phyloP scores from a whole-genome alignment of 2,113 vertebrate genomes.

The Anthoscopus minutus region DNA sequence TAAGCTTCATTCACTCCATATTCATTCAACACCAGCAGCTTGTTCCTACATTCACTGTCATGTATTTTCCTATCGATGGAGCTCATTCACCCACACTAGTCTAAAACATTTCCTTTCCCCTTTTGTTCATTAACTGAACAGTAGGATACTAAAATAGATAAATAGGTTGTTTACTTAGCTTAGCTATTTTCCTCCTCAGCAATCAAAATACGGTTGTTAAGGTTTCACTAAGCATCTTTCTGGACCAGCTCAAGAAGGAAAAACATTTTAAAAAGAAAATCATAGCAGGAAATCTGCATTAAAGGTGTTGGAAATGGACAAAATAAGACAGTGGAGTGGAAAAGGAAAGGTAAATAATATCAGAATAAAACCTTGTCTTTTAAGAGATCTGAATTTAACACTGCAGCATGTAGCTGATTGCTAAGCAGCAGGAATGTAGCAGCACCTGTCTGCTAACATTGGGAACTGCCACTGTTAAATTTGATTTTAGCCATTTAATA shows the following conservation, averaged over 20 bases:
- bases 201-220: neutral
- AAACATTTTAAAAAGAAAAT: neutral
- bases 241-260: neutral
- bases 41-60: neutral
- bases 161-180: neutral
- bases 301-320: neutral
- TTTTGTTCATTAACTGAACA: neutral
- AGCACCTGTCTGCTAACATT: constrained; percentile 30
- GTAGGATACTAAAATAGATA: neutral
- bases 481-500: neutral
- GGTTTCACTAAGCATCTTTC: neutral
- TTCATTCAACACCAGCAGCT: neutral
- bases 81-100: neutral
- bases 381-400: neutral
- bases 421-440: constrained; percentile 14
- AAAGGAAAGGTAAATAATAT: neutral
- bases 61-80: neutral
- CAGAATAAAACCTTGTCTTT: neutral
- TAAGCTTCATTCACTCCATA: neutral
- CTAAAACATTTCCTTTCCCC: neutral
- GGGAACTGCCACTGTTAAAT: neutral
- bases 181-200: neutral
- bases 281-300: neutral
- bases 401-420: neutral
- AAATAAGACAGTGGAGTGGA: neutral